A percentile compares a stretch with the other conserved stretches of the same genome.
phyloP scores from a whole-genome alignment of 2,797 vertebrate species.

The Oreonectes daqikongensis region DNA sequence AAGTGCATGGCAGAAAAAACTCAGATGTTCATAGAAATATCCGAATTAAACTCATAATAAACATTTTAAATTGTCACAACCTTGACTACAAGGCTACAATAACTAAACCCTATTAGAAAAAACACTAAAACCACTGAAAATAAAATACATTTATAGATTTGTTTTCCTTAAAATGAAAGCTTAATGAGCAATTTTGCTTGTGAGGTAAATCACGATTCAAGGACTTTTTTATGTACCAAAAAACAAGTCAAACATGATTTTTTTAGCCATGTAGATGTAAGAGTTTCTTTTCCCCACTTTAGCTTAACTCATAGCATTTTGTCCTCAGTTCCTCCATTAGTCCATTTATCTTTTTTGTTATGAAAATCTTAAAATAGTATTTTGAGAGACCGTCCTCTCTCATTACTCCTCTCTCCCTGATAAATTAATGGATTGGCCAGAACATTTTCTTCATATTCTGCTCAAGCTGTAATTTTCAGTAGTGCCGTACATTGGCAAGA shows the following conservation, averaged over 20 bases:
- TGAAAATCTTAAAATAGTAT: constrained; percentile 36
- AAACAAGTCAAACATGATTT: neutral
- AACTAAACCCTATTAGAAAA: too few relatives aligned
- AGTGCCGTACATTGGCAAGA: constrained; percentile 59
- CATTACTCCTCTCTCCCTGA: constrained; percentile 52
- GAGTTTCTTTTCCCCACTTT: constrained; percentile 11
- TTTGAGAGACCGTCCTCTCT: constrained; percentile 25
- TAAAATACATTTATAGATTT: too few relatives aligned
- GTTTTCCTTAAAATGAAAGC: too few relatives aligned
- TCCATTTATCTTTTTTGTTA: constrained; percentile 27
- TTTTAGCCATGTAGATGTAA: neutral
- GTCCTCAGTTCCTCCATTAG: neutral
- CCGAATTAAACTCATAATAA: neutral
- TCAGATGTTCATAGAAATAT: too few relatives aligned
- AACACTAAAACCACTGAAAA: too few relatives aligned
- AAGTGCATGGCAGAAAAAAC: too few relatives aligned
- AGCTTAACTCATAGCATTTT: constrained; percentile 2
- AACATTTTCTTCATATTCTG: constrained; percentile 44
- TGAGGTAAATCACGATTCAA: neutral
- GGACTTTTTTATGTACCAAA: neutral
- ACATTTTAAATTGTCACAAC: neutral
- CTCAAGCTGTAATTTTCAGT: constrained; percentile 47
- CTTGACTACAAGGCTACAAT: neutral
- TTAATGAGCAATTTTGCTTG: too few relatives aligned
- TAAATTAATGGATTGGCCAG: constrained; percentile 69